phyloP scores from a whole-genome alignment of 1,140 invertebrate species.

The Lerema accius region DNA sequence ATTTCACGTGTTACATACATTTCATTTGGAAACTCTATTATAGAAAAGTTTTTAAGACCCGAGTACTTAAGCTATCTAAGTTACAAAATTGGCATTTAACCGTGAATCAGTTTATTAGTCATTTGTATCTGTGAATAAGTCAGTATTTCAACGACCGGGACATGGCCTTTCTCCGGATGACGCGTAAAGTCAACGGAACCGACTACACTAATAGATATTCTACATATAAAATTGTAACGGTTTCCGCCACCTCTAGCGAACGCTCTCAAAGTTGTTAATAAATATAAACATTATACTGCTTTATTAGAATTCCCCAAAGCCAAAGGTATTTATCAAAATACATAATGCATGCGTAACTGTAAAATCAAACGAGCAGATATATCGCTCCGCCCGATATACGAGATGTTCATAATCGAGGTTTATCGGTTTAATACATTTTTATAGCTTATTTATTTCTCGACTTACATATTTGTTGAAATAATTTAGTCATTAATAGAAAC shows the following conservation, averaged over 20 bases:
- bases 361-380: slow-evolving; percentile 46
- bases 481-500: slow-evolving; percentile 36
- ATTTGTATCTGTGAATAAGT: slow-evolving; percentile 59
- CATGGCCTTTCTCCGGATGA: slow-evolving; percentile 66
- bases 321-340: slow-evolving; percentile 60
- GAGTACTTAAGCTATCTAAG: slow-evolving; percentile 42
- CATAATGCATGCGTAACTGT: slow-evolving; percentile 63
- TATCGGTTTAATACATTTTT: slow-evolving; percentile 46
- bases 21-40: no score
- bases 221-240: slow-evolving; percentile 76
- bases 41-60: no score
- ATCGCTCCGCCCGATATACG: slow-evolving; percentile 34
- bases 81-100: slow-evolving; percentile 60
- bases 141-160: slow-evolving; percentile 60
- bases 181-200: slow-evolving; percentile 66
- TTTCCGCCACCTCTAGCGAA: slow-evolving; percentile 58
- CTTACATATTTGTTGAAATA: slow-evolving; percentile 12
- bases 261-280: slow-evolving; percentile 61
- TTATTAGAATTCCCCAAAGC: slow-evolving; percentile 68
- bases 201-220: slow-evolving; percentile 71
- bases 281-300: slow-evolving; percentile 69
- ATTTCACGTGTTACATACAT: no score
- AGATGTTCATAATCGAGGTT: slow-evolving; percentile 39
- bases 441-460: slow-evolving; percentile 32
- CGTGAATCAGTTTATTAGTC: slow-evolving; percentile 65